Evolutionary conservation across 2,113 vertebrate genomes (phyloP).

Genomic region (Mola mola): DNA sequence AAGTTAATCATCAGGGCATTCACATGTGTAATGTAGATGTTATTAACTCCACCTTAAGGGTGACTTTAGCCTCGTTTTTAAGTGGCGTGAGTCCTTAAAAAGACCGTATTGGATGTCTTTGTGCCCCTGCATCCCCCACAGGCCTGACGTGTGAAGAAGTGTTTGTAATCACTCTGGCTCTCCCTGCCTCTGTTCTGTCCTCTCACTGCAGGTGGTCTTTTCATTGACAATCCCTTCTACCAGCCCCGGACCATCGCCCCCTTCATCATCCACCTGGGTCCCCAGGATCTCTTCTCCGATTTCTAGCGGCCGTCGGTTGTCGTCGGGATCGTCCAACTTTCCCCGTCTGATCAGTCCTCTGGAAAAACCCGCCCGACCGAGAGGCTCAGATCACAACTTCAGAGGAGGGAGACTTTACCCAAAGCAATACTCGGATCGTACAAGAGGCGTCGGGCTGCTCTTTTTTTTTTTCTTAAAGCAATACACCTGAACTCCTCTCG

Average conservation of each 20-base stretch:
- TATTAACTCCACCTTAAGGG: too few relatives aligned
- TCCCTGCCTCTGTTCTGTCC: conserved; percentile 50
- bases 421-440: conserved; percentile 82
- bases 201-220: conserved; percentile 97
- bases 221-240: conserved; percentile 99
- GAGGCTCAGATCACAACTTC: conserved; percentile 38
- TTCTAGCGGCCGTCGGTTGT: conserved; percentile 91
- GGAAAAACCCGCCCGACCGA: conserved; percentile 27
- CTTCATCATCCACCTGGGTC: conserved; percentile 99
- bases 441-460: conserved; percentile 52
- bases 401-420: conserved; percentile 58
- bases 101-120: too few relatives aligned
- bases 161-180: too few relatives aligned
- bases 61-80: too few relatives aligned
- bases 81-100: too few relatives aligned
- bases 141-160: too few relatives aligned
- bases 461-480: conserved; percentile 81
- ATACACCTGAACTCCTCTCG: conserved; percentile 82
- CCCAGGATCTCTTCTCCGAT: conserved; percentile 99
- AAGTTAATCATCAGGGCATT: too few relatives aligned
- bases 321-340: not conserved
- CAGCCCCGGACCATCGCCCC: conserved; percentile 97
- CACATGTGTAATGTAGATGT: too few relatives aligned
- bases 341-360: too few relatives aligned
- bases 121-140: too few relatives aligned